A percentile compares a stretch with the other conserved stretches of the same genome.
Conservation (phyloP, 2,797 vertebrate genomes). For the Lithobates pipiens region DNA sequence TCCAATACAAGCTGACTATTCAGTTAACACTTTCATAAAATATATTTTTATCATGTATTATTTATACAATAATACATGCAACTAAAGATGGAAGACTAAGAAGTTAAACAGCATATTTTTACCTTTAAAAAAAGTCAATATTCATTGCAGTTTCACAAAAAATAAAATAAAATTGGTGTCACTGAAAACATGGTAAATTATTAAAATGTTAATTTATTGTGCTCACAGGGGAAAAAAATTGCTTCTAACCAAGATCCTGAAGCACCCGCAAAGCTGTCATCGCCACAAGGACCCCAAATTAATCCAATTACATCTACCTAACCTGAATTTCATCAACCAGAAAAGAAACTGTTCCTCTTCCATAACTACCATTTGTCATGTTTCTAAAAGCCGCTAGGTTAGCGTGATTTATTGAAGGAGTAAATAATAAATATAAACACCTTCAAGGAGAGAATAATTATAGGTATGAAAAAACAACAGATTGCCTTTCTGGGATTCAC, state of each 20-base stretch:
- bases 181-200: slow-evolving; percentile 22
- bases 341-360: slow-evolving; percentile 42
- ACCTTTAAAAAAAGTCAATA: too few relatives aligned
- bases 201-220: neutral
- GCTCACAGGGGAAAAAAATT: slow-evolving; percentile 27
- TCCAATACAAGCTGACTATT: too few relatives aligned
- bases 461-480: slow-evolving; percentile 51
- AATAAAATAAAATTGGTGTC: neutral
- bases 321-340: slow-evolving; percentile 57
- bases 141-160: too few relatives aligned
- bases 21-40: too few relatives aligned
- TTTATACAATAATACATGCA: too few relatives aligned
- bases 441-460: slow-evolving; percentile 53
- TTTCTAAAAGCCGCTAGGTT: slow-evolving; percentile 52
- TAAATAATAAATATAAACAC: slow-evolving; percentile 34
- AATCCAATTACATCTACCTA: slow-evolving; percentile 48
- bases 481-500: slow-evolving; percentile 28
- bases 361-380: slow-evolving; percentile 48
- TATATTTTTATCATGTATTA: too few relatives aligned
- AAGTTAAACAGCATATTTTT: too few relatives aligned
- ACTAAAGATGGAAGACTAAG: too few relatives aligned
- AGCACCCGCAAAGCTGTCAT: slow-evolving; percentile 2
- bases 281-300: slow-evolving; percentile 59
- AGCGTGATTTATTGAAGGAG: slow-evolving; percentile 49
- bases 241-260: slow-evolving; percentile 16